Base-by-base conservation (phyloP, 2,888 invertebrate species). In the Tenthredo distinguenda region DNA sequence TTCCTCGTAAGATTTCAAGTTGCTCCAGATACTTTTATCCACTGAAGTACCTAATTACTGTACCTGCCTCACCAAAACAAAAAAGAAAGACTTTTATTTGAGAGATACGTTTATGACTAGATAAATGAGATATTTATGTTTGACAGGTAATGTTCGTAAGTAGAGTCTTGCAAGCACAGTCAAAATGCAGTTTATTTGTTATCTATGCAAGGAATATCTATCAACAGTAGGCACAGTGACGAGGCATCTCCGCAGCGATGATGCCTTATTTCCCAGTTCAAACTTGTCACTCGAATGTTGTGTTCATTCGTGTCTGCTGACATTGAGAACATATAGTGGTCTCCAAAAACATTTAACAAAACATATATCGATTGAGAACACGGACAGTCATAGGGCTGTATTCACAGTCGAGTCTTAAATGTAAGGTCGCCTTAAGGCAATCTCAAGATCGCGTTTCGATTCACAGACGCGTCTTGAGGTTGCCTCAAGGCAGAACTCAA, bases 221-320 rank as follows among this genome's bases (percentile, higher is more conserved):
- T 34, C 50, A 37, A 79, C 79, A 79, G 37, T 79, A 55, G 58
- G 58, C 26, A 58, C n/a, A n/a, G 79, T 77, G 9, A 77, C 55
- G 31, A 77, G 77, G 10, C 77, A 77, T n/a, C 43, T 74, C 10
- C 74, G 74, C 74, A 74, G n/a, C 34, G 74, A 74, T 74, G 43
- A 37, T 43, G 74, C n/a, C 21, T 40, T 74, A 43, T 74, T 74
- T n/a, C 43, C 43, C n/a, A 74, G 74, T 40, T 74, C 74, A 43
- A 74, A 74, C 74, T 74, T 74, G n/a, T 74, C 43, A 74, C 74
- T 74, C 21, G 43, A 74, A 74, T 74, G 74, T 74, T 74, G 74
- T 43, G 18, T 74, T 43, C 21, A 40, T 10, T 74, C 74, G 74
- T 40, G 74, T 77, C 37, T 71, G 31, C n/a, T 71, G 5, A 18